Conservation (phyloP, 2,888 invertebrate genomes). For the Halocaridina rubra region DNA sequence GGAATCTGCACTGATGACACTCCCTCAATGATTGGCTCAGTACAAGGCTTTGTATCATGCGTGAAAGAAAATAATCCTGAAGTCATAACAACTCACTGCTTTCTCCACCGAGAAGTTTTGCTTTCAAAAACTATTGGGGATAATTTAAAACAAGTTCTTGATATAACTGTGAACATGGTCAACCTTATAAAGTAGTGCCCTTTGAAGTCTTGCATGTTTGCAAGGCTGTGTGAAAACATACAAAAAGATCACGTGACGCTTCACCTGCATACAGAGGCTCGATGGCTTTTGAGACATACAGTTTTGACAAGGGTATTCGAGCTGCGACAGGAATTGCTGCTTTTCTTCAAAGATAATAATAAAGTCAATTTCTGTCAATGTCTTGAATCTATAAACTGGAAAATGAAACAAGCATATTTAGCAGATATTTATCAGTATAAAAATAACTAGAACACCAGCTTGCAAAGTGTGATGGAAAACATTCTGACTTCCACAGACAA, state of each 20-base stretch:
- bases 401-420: no score
- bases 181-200: no score
- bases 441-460: no score
- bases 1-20: neutral
- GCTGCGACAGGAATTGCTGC: neutral
- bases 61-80: neutral
- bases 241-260: neutral
- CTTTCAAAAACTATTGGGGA: no score
- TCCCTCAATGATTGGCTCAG: neutral
- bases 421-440: no score
- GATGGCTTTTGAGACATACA: neutral
- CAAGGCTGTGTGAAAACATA: neutral
- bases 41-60: neutral
- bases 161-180: no score
- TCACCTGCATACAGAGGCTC: neutral
- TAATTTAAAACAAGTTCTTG: no score
- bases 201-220: neutral
- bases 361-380: neutral
- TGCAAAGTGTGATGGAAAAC: no score
- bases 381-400: neutral
- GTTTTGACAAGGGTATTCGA: neutral
- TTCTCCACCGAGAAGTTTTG: no score
- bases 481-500: no score
- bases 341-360: neutral
- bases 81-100: neutral